Base-by-base conservation (phyloP, 2,888 invertebrate species). In the Himalopsyche japonica region DNA sequence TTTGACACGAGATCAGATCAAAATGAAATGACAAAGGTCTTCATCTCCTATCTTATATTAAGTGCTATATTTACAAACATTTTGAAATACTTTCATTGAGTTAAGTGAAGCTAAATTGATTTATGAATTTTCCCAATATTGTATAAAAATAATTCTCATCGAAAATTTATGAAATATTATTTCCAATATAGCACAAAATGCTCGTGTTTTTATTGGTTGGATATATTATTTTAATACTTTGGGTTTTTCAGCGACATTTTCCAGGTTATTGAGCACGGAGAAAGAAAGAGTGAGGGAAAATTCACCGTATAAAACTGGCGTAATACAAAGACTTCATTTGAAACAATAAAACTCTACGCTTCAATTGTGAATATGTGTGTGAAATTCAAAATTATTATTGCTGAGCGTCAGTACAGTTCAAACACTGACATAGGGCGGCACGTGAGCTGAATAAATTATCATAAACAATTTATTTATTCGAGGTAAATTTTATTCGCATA, bases 341-440 rank as follows among this genome's bases (percentile, higher is more conserved):
- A 86, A 87, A 87, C 86, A 87, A 87, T 87, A 87, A 87, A 86
- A 87, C 85, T 83, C 81, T 81, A 57, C 78, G 81, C 83, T 84
- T 79, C 82, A 83, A 77, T 83, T 82, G 87, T 84, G 79, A 34
- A 76, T 82, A 85, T 84, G 86, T 84, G 84, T 83, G 81, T 80
- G 80, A 87, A 87, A 87, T 87, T 87, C 86, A 82, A 84, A 87
- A 87, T 87, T 87, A 86, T 70, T 70, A 70, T 70, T 70, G 20
- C 87, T 78, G 81, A 82, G 80, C 82, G 87, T 85, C 87, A 87
- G 85, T 85, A 87, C 87, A 87, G 85, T 86, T 87, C 87, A 87
- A 86, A 86, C 76, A 84, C 83, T 82, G 85, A 82, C 80, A 80
- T 82, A 81, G 84, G 85, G 86, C 79, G 82, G 86, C 84, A 83